Evolutionary conservation across 2,888 invertebrate genomes (phyloP), one percentile per base, ranked within the genome.

Genomic region (Cerastis leucographa): DNA sequence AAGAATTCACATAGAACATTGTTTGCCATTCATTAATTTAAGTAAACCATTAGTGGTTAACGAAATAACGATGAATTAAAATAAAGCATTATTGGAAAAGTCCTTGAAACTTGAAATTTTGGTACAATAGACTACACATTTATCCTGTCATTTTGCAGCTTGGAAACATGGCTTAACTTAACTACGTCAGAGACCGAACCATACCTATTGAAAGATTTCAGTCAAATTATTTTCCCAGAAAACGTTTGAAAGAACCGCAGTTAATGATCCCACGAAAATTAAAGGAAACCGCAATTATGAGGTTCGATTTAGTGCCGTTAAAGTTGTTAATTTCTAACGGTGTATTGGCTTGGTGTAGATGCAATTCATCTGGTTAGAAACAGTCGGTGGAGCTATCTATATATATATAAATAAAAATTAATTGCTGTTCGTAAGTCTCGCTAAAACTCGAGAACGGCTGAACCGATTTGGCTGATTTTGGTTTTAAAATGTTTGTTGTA

Each of bases 241-340:
- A 65, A 67, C 42, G n/a, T 49, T 69, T n/a, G 8, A 29, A 46
- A 25, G 1, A 66, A 62, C 51, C 61, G 14, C 44, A 64, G 56
- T 73, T 83, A 44, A 72, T 67, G 49, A 67, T 62, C 29, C 25
- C 40, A 78, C 22, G 51, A 67, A 66, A 72, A 73, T 59, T n/a
- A 22, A 77, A 54, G 29, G 22, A 67, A 71, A 74, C 46, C 11
- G 46, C n/a, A 81, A 56, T 22, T 22, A 14, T 54, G 40, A 68
- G 29, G 49, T 59, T 62, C 17, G 12, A 72, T 73, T 66, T 56
- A 78, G 35, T 25, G n/a, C 29, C 19, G 4, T 46, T 81, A 40
- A 62, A 78, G 66, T 83, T 73, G 81, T 73, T 78, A 67, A 78
- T 73, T 78, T 51, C 11, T 66, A 83, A 73, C 70, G 49, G 66